phyloP scores from a whole-genome alignment of 2,888 invertebrate genomes.

The Caenorhabditis zanzibari region DNA sequence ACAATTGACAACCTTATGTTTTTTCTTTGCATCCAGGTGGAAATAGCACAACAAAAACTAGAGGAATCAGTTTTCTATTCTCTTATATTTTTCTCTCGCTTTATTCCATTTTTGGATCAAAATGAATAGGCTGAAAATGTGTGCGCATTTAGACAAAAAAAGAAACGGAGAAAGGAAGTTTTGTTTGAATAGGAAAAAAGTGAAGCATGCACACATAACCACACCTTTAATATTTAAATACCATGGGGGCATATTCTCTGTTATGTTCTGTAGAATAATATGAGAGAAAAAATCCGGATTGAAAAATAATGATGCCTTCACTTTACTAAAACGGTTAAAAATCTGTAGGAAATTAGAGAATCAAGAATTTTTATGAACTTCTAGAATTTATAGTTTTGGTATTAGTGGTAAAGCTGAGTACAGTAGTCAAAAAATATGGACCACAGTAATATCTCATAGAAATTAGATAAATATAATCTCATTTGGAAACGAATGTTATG shows the following conservation, averaged over 20 bases:
- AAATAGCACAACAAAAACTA: conserved; percentile 1
- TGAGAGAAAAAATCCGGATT: not conserved
- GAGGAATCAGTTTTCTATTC: not conserved
- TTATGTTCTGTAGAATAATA: conserved; percentile 2
- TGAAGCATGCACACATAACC: not conserved
- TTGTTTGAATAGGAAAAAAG: not conserved
- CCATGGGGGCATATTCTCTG: not conserved
- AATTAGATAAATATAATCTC: no score
- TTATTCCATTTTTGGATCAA: conserved; percentile 1
- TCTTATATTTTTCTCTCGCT: not conserved
- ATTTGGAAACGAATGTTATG: no score
- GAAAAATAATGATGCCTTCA: not conserved
- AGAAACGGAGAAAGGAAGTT: not conserved
- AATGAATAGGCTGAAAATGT: not conserved
- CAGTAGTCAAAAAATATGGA: no score
- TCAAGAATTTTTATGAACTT: no score
- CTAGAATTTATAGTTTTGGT: no score
- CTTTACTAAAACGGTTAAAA: not conserved
- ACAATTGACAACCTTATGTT: conserved; percentile 58
- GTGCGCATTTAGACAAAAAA: not conserved
- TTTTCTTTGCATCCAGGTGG: not conserved
- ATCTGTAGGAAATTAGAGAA: no score
- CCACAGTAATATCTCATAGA: no score
- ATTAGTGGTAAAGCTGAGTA: no score
- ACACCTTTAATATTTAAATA: conserved; percentile 17